Conservation (phyloP, 2,797 vertebrate species). For the Lepus townsendii region DNA sequence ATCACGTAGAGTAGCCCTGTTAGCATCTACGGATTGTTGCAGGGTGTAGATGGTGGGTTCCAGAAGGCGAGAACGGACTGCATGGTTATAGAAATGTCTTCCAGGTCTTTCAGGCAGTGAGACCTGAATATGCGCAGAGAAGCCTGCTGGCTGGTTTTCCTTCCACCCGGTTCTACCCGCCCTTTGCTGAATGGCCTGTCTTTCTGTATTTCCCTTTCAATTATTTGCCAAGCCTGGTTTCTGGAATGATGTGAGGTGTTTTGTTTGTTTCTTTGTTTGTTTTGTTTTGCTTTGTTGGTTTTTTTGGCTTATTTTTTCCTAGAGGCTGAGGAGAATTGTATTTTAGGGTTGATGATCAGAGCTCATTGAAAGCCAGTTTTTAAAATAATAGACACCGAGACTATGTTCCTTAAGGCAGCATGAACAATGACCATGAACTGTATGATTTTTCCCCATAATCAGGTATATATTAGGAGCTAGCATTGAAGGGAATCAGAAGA, state of each 20-base stretch:
- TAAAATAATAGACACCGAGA: neutral
- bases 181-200: accelerated
- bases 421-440: neutral
- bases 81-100: no score
- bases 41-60: neutral
- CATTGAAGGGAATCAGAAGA: neutral
- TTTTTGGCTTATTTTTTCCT: neutral
- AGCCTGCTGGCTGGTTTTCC: neutral
- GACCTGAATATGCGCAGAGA: neutral
- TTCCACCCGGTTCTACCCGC: neutral
- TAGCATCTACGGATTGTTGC: neutral
- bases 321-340: neutral
- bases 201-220: neutral
- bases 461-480: neutral
- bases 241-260: neutral
- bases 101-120: neutral
- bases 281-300: neutral
- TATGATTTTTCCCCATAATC: neutral
- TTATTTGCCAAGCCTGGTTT: neutral
- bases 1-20: neutral
- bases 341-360: neutral
- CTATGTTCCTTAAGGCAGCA: neutral
- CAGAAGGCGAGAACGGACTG: neutral
- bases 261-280: neutral
- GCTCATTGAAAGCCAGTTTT: neutral